Conservation (phyloP, 2,113 vertebrate species). For the Acanthisitta chloris region DNA sequence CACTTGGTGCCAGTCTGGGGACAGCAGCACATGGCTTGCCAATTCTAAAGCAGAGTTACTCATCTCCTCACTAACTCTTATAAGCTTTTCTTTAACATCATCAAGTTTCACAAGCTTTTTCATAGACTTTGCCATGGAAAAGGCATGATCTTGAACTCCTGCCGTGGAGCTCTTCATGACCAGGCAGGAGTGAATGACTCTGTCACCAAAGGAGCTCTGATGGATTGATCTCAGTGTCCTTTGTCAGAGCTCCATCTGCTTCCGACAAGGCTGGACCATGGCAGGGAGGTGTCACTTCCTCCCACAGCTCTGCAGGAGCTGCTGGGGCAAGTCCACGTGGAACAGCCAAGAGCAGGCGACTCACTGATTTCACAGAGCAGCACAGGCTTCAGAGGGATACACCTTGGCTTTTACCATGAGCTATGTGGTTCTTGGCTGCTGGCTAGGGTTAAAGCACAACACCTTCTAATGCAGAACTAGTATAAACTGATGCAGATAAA, state of each 20-base stretch:
- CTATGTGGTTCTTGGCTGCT: no score
- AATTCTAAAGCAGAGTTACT: neutral
- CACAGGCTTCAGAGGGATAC: neutral
- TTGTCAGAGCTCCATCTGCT: neutral
- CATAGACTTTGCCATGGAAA: neutral
- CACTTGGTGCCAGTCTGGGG: neutral
- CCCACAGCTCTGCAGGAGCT: neutral
- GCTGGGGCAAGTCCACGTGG: neutral
- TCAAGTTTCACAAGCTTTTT: neutral
- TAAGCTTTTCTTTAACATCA: neutral
- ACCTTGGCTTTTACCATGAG: neutral
- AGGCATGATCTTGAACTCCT: neutral
- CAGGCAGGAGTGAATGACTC: neutral
- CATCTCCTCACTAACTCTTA: neutral
- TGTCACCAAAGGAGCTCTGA: neutral
- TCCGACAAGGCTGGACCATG: rapidly evolving
- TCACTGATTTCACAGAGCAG: neutral
- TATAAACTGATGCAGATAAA: neutral
- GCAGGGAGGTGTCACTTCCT: neutral
- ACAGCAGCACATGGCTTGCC: rapidly evolving
- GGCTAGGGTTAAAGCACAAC: no score
- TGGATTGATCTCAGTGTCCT: neutral
- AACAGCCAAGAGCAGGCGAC: neutral
- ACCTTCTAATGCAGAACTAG: neutral
- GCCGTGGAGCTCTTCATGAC: neutral